phyloP scores from a whole-genome alignment of 2,797 vertebrate species.

The Acanthurus tractus region DNA sequence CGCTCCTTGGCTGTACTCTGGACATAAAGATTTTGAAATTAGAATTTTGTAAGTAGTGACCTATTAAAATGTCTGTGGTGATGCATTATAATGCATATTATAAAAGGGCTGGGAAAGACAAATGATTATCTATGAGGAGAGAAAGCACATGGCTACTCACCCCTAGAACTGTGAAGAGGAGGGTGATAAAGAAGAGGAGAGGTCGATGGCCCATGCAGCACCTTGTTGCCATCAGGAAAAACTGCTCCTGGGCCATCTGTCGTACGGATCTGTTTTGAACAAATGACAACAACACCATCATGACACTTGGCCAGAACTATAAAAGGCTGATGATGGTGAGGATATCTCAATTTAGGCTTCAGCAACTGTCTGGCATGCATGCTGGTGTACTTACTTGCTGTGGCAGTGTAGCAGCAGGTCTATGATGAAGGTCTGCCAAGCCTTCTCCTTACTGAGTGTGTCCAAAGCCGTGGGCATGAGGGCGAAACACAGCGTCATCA shows the following conservation, averaged over 20 bases:
- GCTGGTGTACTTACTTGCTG: slow-evolving; percentile 90
- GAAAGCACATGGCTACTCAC: slow-evolving; percentile 83
- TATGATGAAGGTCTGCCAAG: slow-evolving; percentile 99
- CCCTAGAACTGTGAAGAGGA: slow-evolving; percentile 98
- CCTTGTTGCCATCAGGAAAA: slow-evolving; percentile 98
- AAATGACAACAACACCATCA: slow-evolving; percentile 17
- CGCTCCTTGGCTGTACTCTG: slow-evolving; percentile 98
- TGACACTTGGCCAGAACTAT: not conserved
- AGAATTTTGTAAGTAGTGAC: not conserved
- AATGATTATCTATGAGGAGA: not conserved
- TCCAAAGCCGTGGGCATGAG: slow-evolving; percentile 98
- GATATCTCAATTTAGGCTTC: not conserved
- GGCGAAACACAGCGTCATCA: slow-evolving; percentile 99
- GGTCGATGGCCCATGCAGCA: slow-evolving; percentile 99
- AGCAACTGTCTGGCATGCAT: not conserved
- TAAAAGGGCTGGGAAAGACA: not conserved
- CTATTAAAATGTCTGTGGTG: not conserved
- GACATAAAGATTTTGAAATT: slow-evolving; percentile 33
- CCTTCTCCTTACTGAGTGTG: slow-evolving; percentile 98
- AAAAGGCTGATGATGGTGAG: not conserved
- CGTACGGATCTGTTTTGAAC: slow-evolving; percentile 91
- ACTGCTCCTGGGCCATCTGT: slow-evolving; percentile 99
- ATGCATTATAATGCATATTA: not conserved
- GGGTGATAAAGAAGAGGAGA: slow-evolving; percentile 98
- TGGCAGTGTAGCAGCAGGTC: slow-evolving; percentile 98